Base-by-base conservation (phyloP, 2,797 vertebrate species). In the Liasis olivaceus region DNA sequence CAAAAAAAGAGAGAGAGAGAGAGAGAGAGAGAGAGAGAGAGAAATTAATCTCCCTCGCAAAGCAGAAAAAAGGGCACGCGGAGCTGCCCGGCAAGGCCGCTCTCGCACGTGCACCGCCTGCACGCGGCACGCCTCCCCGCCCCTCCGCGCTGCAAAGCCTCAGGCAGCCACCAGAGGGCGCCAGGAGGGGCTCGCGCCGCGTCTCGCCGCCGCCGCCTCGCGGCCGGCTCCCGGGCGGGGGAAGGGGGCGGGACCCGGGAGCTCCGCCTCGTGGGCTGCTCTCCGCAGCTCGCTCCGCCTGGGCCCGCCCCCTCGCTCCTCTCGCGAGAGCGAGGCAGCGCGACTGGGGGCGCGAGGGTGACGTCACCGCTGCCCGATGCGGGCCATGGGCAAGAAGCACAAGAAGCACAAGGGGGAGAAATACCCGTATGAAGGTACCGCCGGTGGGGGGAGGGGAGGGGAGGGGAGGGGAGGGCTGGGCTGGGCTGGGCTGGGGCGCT, bases 361-460 rank as follows among this genome's bases (percentile, higher is more conserved):
- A 77, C 72, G 72, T 77, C 72, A 24, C 0, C 28, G 24, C 5
- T 4, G 90, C 77, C 94, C 93, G 93, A 92, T 93, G 13, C 77
- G 81, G 96, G 98, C 97, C 95, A 99, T 99, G 99, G 99, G 99
- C 91, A 99, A 99, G 98, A 99, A 99, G 93, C 99, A 99, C 96
- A 99, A 99, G 97, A 99, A 99, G 93, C 99, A 99, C 95, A 99
- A 99, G 97, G 98, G 98, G 89, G 99, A 99, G 63, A 99, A 98
- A 95, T 98, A 99, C 94, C 97, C 97, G 92, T 98, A 98, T 95
- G 99, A 99, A 97, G 99, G 99, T 99, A 98, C 97, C 96, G 95
- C 59, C 91, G 26, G 15, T 59, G 15, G 85, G 5, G n/a, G 58
- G 15, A 2, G 13, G 17, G 3, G 0, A 2, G 72, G 1, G 2